These are phyloP conservation scores for Lycocerus yunnanus DNA, from an alignment of 2,888 invertebrate species.

Conservation along the genomic window DNA sequence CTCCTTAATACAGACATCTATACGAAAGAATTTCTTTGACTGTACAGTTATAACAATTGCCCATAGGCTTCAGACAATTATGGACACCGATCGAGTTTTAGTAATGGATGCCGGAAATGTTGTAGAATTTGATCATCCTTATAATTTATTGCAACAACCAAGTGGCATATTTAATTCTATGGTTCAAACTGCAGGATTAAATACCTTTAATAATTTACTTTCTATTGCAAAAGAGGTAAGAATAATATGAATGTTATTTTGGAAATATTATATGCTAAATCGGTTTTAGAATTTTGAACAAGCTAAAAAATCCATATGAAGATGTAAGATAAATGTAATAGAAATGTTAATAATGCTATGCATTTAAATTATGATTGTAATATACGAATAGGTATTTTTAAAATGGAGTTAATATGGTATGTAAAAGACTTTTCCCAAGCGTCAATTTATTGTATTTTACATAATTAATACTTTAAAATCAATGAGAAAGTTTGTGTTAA, in stretches of 20 bases:
- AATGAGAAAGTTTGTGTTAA: no score
- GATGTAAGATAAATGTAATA: no score
- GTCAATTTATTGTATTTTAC: no score
- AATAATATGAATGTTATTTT: no score
- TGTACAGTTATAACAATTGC: slow-evolving; percentile 82
- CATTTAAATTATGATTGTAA: no score
- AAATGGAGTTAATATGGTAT: no score
- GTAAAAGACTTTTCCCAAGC: no score
- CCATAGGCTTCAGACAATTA: slow-evolving; percentile 78
- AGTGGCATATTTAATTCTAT: slow-evolving; percentile 68
- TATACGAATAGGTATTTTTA: no score
- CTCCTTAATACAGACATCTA: slow-evolving; percentile 74
- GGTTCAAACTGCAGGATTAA: slow-evolving; percentile 68
- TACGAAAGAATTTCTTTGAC: slow-evolving; percentile 69
- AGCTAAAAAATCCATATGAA: not conserved
- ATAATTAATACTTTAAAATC: no score
- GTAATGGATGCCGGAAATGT: slow-evolving; percentile 77
- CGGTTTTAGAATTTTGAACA: not conserved
- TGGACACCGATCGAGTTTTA: slow-evolving; percentile 78
- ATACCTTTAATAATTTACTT: slow-evolving; percentile 40
- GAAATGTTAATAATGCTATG: no score
- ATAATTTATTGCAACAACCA: slow-evolving; percentile 63
- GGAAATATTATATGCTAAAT: not conserved
- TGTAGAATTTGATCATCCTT: slow-evolving; percentile 76
- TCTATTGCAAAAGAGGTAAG: slow-evolving; percentile 45